Percentiles rank a stretch among this genome's conserved stretches.
These are phyloP conservation scores for Chionoecetes opilio DNA, from an alignment of 1,140 invertebrate genomes.

Conservation along the genomic window DNA sequence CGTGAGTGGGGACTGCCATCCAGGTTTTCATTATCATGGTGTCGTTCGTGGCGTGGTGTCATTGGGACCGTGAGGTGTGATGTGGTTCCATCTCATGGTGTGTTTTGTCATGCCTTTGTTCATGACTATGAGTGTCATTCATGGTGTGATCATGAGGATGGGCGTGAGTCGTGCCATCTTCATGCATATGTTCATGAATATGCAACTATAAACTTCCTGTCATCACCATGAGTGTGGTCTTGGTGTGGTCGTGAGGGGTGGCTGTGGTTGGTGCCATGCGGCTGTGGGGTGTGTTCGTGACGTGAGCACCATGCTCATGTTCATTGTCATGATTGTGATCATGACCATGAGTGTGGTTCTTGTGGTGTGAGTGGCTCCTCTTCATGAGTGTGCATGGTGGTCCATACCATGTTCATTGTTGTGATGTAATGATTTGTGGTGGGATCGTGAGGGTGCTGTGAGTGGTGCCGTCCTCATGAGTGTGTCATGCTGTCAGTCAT, in stretches of 20 bases:
- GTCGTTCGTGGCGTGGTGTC: background rate
- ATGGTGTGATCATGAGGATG: conserved; percentile 45
- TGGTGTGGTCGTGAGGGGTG: conserved; percentile 33
- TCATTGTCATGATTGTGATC: conserved; percentile 53
- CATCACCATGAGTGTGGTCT: conserved; percentile 50
- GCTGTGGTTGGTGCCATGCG: conserved; percentile 49
- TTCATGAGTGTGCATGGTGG: too few relatives aligned
- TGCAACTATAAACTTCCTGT: too few relatives aligned
- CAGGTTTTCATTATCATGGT: conserved; percentile 2
- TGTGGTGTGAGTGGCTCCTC: too few relatives aligned
- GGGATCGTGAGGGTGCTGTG: conserved; percentile 31
- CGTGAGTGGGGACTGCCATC: background rate
- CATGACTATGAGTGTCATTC: conserved; percentile 41
- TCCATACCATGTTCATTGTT: too few relatives aligned
- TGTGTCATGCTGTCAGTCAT: background rate
- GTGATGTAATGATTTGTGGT: too few relatives aligned
- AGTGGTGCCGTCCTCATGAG: conserved; percentile 54
- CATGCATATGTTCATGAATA: conserved; percentile 41
- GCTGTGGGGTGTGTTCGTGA: conserved; percentile 51
- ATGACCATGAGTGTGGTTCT: conserved; percentile 25
- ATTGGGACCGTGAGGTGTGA: conserved; percentile 41
- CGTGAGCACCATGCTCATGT: conserved; percentile 41
- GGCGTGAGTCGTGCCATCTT: conserved; percentile 64
- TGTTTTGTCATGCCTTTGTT: background rate
- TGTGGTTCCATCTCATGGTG: conserved; percentile 67